Percentiles rank a stretch among this genome's conserved stretches.
Evolutionary conservation across 2,797 vertebrate species (phyloP).

Genomic region (Toxotes lorentzi): DNA sequence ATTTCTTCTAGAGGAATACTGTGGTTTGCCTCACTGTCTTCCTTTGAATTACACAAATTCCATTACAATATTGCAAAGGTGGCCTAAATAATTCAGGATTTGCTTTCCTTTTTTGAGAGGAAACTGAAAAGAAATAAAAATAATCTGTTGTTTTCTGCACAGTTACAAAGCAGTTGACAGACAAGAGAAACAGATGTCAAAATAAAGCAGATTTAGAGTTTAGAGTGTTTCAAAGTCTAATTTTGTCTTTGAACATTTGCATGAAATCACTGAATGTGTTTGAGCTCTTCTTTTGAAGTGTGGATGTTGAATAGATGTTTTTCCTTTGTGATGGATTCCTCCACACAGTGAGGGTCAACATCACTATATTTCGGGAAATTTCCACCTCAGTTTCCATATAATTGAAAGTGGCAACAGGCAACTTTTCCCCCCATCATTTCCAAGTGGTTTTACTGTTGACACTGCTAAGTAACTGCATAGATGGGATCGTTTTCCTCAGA

Average conservation of each 20-base stretch:
- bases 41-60: conserved; percentile 81
- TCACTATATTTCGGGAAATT: conserved; percentile 17
- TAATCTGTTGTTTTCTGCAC: conserved; percentile 45
- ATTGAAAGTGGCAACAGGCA: no score
- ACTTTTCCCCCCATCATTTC: no score
- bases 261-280: conserved; percentile 26
- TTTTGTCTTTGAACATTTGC: conserved; percentile 45
- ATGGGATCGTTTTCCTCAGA: no score
- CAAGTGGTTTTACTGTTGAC: no score
- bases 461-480: no score
- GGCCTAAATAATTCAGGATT: conserved; percentile 78
- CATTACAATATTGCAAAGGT: conserved; percentile 66
- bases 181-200: conserved; percentile 31
- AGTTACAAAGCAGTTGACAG: conserved; percentile 45
- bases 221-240: conserved; percentile 41
- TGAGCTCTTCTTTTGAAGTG: conserved; percentile 46
- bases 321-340: conserved; percentile 28
- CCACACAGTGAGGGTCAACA: conserved; percentile 28
- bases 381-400: conserved; percentile 36
- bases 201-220: conserved; percentile 8
- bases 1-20: conserved; percentile 68
- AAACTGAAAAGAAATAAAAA: conserved; percentile 16
- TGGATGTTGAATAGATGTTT: conserved; percentile 23
- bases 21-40: conserved; percentile 66
- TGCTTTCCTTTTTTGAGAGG: conserved; percentile 47